Conservation (phyloP, 2,113 vertebrate genomes). For the Leucopsar rothschildi region DNA sequence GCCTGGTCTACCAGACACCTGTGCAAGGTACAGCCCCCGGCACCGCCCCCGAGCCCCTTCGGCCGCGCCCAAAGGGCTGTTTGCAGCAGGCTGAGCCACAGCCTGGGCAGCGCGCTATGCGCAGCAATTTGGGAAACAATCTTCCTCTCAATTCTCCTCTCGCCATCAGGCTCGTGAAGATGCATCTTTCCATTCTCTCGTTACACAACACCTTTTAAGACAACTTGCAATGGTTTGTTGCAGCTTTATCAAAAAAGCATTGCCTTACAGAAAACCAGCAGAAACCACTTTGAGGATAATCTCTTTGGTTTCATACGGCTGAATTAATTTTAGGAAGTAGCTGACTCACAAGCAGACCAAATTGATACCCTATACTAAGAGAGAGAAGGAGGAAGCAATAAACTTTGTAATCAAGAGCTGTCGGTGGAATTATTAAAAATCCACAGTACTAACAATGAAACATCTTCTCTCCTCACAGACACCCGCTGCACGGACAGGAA, state of each 20-base stretch:
- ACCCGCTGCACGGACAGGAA: constrained; percentile 90
- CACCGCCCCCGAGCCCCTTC: background rate
- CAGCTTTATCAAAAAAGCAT: background rate
- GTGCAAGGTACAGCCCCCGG: background rate
- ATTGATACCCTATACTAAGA: background rate
- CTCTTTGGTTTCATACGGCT: background rate
- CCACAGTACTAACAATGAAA: background rate
- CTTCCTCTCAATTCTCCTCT: background rate
- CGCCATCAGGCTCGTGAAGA: accelerated
- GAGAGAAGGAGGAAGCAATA: constrained; percentile 10
- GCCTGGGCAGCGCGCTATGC: accelerated
- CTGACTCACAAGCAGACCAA: constrained; percentile 14
- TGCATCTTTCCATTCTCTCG: background rate
- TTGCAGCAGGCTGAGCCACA: background rate
- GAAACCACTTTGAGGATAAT: background rate
- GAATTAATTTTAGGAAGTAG: constrained; percentile 30
- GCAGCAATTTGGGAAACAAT: background rate
- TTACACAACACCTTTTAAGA: background rate
- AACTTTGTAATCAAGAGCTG: constrained; percentile 21
- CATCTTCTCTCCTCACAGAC: constrained; percentile 72
- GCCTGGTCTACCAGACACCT: constrained; percentile 89
- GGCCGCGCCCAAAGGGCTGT: accelerated
- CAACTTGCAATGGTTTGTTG: background rate
- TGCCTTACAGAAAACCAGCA: background rate
- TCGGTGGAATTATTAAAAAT: constrained; percentile 22